phyloP scores from a whole-genome alignment of 92 coral and sea anemone genomes.

The Zoanthus sociatus region DNA sequence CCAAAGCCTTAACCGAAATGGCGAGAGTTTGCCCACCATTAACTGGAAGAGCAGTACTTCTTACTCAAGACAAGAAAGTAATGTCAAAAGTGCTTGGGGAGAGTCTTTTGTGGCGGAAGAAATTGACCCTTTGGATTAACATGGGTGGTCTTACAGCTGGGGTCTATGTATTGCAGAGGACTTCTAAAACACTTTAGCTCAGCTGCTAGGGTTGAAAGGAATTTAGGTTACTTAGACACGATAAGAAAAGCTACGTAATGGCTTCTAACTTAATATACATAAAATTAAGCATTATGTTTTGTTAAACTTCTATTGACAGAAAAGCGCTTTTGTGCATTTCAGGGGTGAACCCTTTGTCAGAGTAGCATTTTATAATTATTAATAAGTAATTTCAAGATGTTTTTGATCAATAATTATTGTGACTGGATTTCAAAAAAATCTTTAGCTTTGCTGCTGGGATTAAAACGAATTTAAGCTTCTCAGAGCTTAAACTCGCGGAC shows the following conservation, averaged over 20 bases:
- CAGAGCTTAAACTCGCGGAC: too few species aligned
- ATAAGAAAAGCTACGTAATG: too few species aligned
- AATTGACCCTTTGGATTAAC: conserved; percentile 91
- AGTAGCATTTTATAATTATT: too few species aligned
- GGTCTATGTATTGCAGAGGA: conserved; percentile 80
- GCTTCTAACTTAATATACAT: too few species aligned
- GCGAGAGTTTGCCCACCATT: conserved; percentile 85
- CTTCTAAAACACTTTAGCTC: conserved; percentile 52
- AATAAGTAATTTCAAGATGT: too few species aligned
- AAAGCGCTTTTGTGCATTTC: too few species aligned
- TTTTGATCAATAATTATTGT: too few species aligned
- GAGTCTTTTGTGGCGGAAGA: conserved; percentile 74
- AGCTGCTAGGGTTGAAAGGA: background rate
- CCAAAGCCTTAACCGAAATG: conserved; percentile 85
- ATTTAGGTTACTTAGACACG: background rate
- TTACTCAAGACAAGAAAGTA: conserved; percentile 97
- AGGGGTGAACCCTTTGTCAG: too few species aligned
- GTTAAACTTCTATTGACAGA: too few species aligned
- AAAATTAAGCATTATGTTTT: too few species aligned
- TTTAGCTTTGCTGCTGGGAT: background rate
- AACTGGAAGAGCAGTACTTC: conserved; percentile 92
- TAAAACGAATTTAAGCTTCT: background rate
- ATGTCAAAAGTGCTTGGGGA: conserved; percentile 79
- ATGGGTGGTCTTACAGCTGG: conserved; percentile 95
- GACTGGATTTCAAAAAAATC: conserved; percentile 67